Percentiles rank a stretch among this genome's conserved stretches.
phyloP scores from a whole-genome alignment of 2,888 invertebrate species.

The Neoascia interrupta region DNA sequence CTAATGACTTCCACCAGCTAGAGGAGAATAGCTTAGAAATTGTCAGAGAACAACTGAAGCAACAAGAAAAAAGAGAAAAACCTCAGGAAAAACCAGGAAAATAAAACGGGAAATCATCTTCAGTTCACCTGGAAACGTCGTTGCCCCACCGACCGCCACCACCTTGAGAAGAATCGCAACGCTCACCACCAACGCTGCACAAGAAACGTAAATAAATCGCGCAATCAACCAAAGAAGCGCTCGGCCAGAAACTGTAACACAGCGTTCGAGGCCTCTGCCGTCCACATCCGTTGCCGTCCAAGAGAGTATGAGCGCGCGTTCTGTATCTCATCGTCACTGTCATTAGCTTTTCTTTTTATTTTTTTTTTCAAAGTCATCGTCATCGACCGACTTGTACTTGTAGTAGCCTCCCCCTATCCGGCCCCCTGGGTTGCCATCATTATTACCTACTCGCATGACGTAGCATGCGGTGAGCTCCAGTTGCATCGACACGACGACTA shows the following conservation, averaged over 20 bases:
- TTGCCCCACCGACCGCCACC: neutral
- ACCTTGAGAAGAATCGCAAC: neutral
- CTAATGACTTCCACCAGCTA: conserved; percentile 51
- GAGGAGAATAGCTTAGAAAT: conserved; percentile 42
- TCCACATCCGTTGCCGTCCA: conserved; percentile 40
- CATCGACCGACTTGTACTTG: conserved; percentile 39
- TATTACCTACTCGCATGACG: conserved; percentile 47
- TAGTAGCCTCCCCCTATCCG: conserved; percentile 47
- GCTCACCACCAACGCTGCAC: conserved; percentile 41
- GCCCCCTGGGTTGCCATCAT: conserved; percentile 43
- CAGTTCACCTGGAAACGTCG: conserved; percentile 67
- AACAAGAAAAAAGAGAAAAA: no score
- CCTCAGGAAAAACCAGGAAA: conserved; percentile 37
- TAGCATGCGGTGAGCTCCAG: conserved; percentile 55
- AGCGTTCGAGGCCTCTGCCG: conserved; percentile 27
- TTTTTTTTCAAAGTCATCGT: conserved; percentile 26
- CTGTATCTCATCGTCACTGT: conserved; percentile 61
- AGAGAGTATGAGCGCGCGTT: conserved; percentile 11
- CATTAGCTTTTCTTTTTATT: conserved; percentile 23
- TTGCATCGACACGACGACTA: conserved; percentile 45
- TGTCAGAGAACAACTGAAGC: conserved; percentile 54
- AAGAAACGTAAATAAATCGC: conserved; percentile 42
- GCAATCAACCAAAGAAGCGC: conserved; percentile 33
- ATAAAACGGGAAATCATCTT: conserved; percentile 59
- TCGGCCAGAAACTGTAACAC: conserved; percentile 41